Conservation (phyloP, 2,797 vertebrate genomes). For the Darevskia mixta region DNA sequence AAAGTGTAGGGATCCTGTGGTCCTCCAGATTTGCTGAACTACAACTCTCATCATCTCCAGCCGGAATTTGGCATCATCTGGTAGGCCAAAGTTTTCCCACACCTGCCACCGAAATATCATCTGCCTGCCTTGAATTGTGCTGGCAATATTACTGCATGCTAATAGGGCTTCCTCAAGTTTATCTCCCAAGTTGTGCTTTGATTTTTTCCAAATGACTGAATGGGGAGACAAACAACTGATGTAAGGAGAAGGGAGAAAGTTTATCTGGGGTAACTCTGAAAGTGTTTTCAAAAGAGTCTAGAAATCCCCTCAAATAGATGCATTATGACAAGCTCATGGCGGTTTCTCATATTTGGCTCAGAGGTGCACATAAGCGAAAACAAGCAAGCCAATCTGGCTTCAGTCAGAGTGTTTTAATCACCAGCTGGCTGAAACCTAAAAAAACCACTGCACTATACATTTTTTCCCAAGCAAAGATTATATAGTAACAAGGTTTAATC, state of each 20-base stretch:
- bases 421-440: slow-evolving; percentile 54
- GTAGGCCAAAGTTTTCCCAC: no score
- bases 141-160: not conserved
- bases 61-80: no score
- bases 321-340: slow-evolving; percentile 59
- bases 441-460: slow-evolving; percentile 58
- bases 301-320: slow-evolving; percentile 47
- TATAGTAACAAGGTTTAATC: slow-evolving; percentile 66
- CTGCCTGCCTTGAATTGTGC: not conserved
- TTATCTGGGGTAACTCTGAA: slow-evolving; percentile 43
- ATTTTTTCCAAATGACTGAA: slow-evolving; percentile 24
- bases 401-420: slow-evolving; percentile 58
- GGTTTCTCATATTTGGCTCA: slow-evolving; percentile 51
- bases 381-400: slow-evolving; percentile 56
- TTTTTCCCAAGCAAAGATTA: slow-evolving; percentile 70
- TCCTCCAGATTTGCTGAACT: no score
- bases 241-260: not conserved
- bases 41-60: no score
- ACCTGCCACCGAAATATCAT: not conserved
- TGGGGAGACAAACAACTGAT: slow-evolving; percentile 24
- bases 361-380: slow-evolving; percentile 48
- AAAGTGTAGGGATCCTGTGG: no score
- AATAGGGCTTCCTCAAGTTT: not conserved
- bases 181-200: not conserved
- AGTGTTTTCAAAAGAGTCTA: slow-evolving; percentile 45